Evolutionary conservation across 2,797 vertebrate genomes (phyloP), one percentile per base, ranked within the genome.

Genomic region (Platalea minor): DNA sequence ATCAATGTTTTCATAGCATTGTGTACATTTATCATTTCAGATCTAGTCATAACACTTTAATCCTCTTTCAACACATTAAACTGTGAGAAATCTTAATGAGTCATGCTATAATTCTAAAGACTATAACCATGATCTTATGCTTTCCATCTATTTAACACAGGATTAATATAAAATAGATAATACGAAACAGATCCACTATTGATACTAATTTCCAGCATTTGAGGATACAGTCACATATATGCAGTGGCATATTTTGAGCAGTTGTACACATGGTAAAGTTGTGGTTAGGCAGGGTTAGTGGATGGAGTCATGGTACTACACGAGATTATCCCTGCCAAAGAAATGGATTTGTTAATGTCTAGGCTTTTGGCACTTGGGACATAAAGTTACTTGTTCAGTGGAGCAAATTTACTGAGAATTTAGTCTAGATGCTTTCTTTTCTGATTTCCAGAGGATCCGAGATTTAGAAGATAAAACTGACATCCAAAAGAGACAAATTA

Each of bases 381-480:
- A 14, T 83, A 20, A 33, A 74, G n/a, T 64, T 77, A 26, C 20
- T 61, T 91, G 57, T 79, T 95, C 68, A 76, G 16, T 1, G 1
- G 33, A 75, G 69, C 13, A 88, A 26, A 70, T 41, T 31, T 70
- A 56, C 74, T 37, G 37, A 85, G n/a, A 87, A 82, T 56, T 85
- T 78, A 69, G 31, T 33, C 51, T 63, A 73, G 68, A 51, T 92
- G 35, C 61, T 82, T 63, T 93, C 46, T 91, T 91, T 81, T 93
- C 83, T 95, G 53, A 89, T 92, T 97, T 97, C 79, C 98, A 99
- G 99, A 99, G 99, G 98, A 99, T 99, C 88, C 98, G 99, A 95
- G 99, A 99, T 95, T 99, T 99, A 96, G 99, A 99, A 97, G 99
- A 99, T 97, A 99, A 99, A 98, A 99, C 99, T 83, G 99, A 99